A percentile compares a stretch with the other conserved stretches of the same genome.
Conservation (phyloP, 2,888 invertebrate genomes). For the Smittia aterrima region DNA sequence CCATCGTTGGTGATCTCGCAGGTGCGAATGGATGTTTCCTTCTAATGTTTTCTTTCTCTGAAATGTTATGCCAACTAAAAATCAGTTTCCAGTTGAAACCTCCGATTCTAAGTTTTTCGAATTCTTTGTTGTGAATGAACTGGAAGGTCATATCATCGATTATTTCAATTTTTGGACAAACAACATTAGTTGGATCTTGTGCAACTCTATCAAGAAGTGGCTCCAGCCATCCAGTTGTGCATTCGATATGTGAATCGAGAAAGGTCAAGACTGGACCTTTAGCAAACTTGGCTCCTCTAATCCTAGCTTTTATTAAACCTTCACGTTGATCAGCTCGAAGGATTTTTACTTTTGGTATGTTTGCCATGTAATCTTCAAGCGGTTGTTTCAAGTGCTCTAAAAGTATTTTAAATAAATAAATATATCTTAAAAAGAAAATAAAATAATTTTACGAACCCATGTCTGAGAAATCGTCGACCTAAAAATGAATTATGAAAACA, state of each 20-base stretch:
- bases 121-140: constrained; percentile 58
- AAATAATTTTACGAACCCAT: constrained; percentile 68
- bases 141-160: constrained; percentile 49
- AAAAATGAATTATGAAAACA: too few species aligned
- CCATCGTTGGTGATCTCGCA: constrained; percentile 42
- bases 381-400: constrained; percentile 87
- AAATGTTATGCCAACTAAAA: constrained; percentile 66
- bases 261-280: constrained; percentile 45
- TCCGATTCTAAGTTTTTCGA: background rate
- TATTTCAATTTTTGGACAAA: constrained; percentile 50
- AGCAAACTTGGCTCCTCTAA: constrained; percentile 45
- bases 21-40: constrained; percentile 55
- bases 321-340: constrained; percentile 21
- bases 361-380: constrained; percentile 88
- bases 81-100: constrained; percentile 38
- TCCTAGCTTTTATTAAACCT: constrained; percentile 46
- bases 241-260: constrained; percentile 47
- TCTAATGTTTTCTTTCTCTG: constrained; percentile 58
- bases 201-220: constrained; percentile 48
- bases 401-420: background rate
- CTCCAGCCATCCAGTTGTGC: constrained; percentile 47
- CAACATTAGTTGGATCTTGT: constrained; percentile 44
- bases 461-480: constrained; percentile 96
- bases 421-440: constrained; percentile 60
- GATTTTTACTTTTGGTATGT: constrained; percentile 83